Evolutionary conservation across 2,113 vertebrate genomes (phyloP).

Genomic region (Poeciliopsis prolifica): DNA sequence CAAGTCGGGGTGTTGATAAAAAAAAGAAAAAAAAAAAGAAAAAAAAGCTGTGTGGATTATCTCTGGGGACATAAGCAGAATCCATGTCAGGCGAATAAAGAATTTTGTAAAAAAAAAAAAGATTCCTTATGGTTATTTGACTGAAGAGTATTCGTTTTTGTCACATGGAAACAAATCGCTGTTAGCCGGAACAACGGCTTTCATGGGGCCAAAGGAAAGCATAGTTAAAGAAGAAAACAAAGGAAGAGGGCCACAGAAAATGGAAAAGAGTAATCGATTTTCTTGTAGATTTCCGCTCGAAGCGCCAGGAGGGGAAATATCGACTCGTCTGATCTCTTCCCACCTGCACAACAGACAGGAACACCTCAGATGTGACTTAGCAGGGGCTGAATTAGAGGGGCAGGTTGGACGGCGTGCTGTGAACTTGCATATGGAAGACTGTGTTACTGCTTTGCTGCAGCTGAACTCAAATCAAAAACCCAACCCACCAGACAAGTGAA

Average conservation of each 20-base stretch:
- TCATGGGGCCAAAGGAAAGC: neutral
- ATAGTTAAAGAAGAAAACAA: conserved; percentile 5
- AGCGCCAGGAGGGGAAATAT: conserved; percentile 12
- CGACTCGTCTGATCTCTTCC: conserved; percentile 31
- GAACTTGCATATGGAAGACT: conserved; percentile 7
- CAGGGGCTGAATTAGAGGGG: neutral
- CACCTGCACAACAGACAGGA: conserved; percentile 29
- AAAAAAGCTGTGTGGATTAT: too few species aligned
- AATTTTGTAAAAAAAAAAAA: neutral
- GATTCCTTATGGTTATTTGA: neutral
- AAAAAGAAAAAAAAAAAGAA: too few species aligned
- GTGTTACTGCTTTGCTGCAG: conserved; percentile 17
- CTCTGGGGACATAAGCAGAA: neutral
- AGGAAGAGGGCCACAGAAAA: neutral
- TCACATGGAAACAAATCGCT: neutral
- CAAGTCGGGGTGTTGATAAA: too few species aligned
- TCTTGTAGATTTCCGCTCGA: conserved; percentile 13
- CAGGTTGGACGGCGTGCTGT: conserved; percentile 39
- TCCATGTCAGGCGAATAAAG: neutral
- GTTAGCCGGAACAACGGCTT: neutral
- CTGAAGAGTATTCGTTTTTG: neutral
- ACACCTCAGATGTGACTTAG: conserved; percentile 33
- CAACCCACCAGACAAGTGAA: conserved; percentile 3
- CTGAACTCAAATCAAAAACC: conserved; percentile 8
- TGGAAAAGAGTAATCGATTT: conserved; percentile 25